phyloP scores from a whole-genome alignment of 1,140 invertebrate genomes.

The Ips typographus region DNA sequence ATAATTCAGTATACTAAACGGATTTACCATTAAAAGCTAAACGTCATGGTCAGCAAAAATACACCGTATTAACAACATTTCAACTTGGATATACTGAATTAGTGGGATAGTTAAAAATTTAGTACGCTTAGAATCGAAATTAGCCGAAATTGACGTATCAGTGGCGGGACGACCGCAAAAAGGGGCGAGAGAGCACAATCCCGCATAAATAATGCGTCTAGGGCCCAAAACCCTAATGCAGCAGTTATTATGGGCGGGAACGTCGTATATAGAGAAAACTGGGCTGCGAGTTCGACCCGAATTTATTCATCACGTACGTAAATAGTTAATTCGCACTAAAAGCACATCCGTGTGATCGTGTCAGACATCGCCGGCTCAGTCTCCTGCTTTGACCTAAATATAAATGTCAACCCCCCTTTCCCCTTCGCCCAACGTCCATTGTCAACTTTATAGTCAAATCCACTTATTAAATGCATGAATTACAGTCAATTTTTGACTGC shows the following conservation, averaged over 20 bases:
- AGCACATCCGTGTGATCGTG: slow-evolving; percentile 33
- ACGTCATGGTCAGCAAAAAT: too few species aligned
- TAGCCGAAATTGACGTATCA: too few species aligned
- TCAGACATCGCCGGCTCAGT: slow-evolving; percentile 18
- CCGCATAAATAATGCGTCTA: slow-evolving; percentile 14
- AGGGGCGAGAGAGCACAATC: background rate
- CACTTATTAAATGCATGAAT: too few species aligned
- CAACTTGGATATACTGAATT: too few species aligned
- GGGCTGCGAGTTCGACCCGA: slow-evolving; percentile 2
- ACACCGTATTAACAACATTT: too few species aligned
- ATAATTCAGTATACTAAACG: too few species aligned
- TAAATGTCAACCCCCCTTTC: slow-evolving; percentile 5
- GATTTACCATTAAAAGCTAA: too few species aligned
- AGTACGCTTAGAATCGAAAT: too few species aligned
- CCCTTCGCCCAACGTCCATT: too few species aligned
- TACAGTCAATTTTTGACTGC: too few species aligned
- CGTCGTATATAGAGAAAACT: slow-evolving; percentile 9
- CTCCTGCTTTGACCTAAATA: slow-evolving; percentile 17
- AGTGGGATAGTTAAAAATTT: too few species aligned
- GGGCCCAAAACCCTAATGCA: slow-evolving; percentile 12
- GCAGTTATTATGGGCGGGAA: slow-evolving; percentile 21
- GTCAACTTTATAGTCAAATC: too few species aligned
- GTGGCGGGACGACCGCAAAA: background rate
- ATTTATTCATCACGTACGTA: slow-evolving; percentile 30
- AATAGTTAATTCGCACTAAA: slow-evolving; percentile 33